phyloP scores from a whole-genome alignment of 1,140 invertebrate genomes.

The Dendrolimus kikuchii region DNA sequence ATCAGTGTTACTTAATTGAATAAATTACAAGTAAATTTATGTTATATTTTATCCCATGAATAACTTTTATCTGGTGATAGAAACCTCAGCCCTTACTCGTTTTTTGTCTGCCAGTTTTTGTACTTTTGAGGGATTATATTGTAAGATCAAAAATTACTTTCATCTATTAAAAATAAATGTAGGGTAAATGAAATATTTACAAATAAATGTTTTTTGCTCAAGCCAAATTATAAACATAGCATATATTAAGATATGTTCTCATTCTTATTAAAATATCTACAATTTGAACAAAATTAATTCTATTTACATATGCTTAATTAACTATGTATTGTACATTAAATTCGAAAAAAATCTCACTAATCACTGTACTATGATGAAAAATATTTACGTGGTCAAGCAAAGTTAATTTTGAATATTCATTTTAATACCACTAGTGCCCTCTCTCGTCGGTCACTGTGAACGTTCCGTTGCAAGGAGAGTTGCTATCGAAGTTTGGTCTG shows the following conservation, averaged over 20 bases:
- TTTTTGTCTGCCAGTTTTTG: too few relatives aligned
- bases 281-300: too few relatives aligned
- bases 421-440: slow-evolving; percentile 35
- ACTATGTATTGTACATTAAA: slow-evolving; percentile 12
- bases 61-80: too few relatives aligned
- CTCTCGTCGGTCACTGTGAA: slow-evolving; percentile 53
- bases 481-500: slow-evolving; percentile 27
- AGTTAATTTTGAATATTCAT: slow-evolving; percentile 4
- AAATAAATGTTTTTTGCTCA: background rate
- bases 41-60: too few relatives aligned
- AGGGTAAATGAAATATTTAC: background rate
- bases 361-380: slow-evolving; percentile 9
- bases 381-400: slow-evolving; percentile 10
- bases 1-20: too few relatives aligned
- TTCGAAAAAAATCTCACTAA: slow-evolving; percentile 21
- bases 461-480: slow-evolving; percentile 44
- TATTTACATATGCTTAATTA: background rate
- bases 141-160: too few relatives aligned
- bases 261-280: slow-evolving; percentile 4
- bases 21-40: too few relatives aligned
- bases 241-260: slow-evolving; percentile 5
- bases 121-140: too few relatives aligned
- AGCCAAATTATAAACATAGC: slow-evolving; percentile 2
- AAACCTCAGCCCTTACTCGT: too few relatives aligned
- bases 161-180: too few relatives aligned